These are phyloP conservation scores for Neodon shergylaensis DNA, from an alignment of 2,113 vertebrate species.

Conservation along the genomic window DNA sequence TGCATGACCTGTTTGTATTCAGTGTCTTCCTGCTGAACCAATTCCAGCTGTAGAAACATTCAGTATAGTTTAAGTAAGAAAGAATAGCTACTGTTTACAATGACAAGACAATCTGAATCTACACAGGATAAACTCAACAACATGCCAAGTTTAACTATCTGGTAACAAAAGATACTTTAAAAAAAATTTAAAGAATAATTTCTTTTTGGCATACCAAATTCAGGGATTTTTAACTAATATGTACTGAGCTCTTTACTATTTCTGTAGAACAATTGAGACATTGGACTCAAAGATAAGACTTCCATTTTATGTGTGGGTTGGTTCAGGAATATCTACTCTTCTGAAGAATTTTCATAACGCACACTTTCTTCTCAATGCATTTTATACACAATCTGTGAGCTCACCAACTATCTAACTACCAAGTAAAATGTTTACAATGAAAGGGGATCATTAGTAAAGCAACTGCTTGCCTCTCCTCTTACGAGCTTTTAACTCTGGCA, in stretches of 20 bases:
- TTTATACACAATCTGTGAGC: slow-evolving; percentile 6
- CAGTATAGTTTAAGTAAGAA: neutral
- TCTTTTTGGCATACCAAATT: slow-evolving; percentile 32
- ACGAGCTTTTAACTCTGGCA: slow-evolving; percentile 17
- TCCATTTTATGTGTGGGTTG: neutral
- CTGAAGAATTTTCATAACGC: slow-evolving; percentile 29
- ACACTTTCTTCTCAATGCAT: slow-evolving; percentile 32
- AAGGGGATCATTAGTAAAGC: slow-evolving; percentile 36
- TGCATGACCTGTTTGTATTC: slow-evolving; percentile 29
- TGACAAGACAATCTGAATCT: slow-evolving; percentile 43
- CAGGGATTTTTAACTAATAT: slow-evolving; percentile 3
- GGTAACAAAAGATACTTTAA: neutral
- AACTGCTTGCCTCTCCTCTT: neutral
- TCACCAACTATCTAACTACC: neutral
- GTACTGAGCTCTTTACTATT: slow-evolving; percentile 5
- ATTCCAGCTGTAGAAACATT: slow-evolving; percentile 12
- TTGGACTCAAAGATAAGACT: slow-evolving; percentile 4
- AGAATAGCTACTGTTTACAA: neutral
- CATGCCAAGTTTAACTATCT: slow-evolving; percentile 3
- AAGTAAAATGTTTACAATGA: neutral
- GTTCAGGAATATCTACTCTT: slow-evolving; percentile 36
- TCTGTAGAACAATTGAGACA: slow-evolving; percentile 18
- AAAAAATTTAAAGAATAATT: slow-evolving; percentile 44
- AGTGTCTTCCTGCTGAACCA: neutral
- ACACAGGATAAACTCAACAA: slow-evolving; percentile 19